Percentiles rank a stretch among this genome's conserved stretches.
Evolutionary conservation across 1,140 invertebrate species (phyloP).

Genomic region (Agrilus planipennis): DNA sequence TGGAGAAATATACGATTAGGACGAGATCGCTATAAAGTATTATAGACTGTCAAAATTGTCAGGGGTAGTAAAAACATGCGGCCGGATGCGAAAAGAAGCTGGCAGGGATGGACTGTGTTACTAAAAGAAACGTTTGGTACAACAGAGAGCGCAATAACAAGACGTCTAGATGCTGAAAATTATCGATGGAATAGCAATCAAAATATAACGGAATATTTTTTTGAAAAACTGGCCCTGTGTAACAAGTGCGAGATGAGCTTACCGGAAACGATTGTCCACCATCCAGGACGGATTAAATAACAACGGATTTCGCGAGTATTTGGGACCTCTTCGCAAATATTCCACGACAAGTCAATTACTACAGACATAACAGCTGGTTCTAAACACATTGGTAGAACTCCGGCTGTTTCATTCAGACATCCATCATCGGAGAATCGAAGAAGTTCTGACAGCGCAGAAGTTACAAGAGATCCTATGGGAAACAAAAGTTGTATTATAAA

Average conservation of each 20-base stretch:
- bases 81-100: neutral
- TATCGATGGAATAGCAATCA: slow-evolving; percentile 3
- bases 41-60: slow-evolving; percentile 1
- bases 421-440: no score
- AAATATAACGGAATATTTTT: slow-evolving; percentile 2
- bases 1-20: slow-evolving; percentile 3
- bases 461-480: neutral
- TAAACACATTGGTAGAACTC: neutral
- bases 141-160: neutral
- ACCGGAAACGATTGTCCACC: neutral
- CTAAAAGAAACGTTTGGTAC: neutral
- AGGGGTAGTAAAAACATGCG: slow-evolving; percentile 2
- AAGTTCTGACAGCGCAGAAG: neutral
- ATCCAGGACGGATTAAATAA: neutral
- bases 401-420: no score
- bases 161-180: slow-evolving; percentile 1
- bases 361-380: neutral
- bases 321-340: neutral
- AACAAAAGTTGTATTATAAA: neutral
- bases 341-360: neutral
- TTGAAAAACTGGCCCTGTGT: slow-evolving; percentile 3
- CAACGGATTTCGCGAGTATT: neutral
- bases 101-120: slow-evolving; percentile 1
- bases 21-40: slow-evolving; percentile 1
- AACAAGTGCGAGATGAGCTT: neutral